phyloP scores from a whole-genome alignment of 2,888 invertebrate genomes.

The Cloeon dipterum region DNA sequence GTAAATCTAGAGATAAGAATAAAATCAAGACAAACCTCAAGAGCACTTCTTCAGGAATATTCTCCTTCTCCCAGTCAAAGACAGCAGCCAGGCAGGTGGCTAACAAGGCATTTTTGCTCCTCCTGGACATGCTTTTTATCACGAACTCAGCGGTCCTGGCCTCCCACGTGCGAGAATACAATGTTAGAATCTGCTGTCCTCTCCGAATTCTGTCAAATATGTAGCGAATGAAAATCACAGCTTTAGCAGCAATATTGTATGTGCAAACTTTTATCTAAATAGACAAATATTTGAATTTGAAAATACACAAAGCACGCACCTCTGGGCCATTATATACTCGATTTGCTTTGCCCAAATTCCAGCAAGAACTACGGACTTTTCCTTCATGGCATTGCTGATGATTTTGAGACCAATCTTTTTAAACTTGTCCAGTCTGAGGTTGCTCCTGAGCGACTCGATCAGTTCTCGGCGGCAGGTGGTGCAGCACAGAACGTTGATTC shows the following conservation, averaged over 20 bases:
- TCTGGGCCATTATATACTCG: not conserved
- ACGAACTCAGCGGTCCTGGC: constrained; percentile 30
- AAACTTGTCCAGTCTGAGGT: no score
- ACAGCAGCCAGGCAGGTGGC: constrained; percentile 27
- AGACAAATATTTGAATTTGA: constrained; percentile 20
- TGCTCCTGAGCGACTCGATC: no score
- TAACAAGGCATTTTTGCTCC: constrained; percentile 27
- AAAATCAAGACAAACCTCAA: constrained; percentile 21
- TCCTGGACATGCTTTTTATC: constrained; percentile 20
- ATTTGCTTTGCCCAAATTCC: constrained; percentile 5
- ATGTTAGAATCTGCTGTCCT: constrained; percentile 34
- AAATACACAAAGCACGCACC: no score
- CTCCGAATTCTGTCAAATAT: constrained; percentile 34
- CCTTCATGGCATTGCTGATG: no score
- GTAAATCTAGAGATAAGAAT: no score
- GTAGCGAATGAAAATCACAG: no score
- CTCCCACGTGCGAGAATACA: constrained; percentile 38
- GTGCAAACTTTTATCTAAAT: constrained; percentile 26
- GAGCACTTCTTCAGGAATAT: constrained; percentile 30
- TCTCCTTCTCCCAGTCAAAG: constrained; percentile 36
- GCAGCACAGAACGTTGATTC: no score
- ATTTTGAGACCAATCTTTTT: no score
- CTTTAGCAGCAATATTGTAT: constrained; percentile 14
- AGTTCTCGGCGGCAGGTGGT: no score
- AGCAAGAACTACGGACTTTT: no score